Base-by-base conservation (phyloP, 2,888 invertebrate genomes). In the Myathropa florea region DNA sequence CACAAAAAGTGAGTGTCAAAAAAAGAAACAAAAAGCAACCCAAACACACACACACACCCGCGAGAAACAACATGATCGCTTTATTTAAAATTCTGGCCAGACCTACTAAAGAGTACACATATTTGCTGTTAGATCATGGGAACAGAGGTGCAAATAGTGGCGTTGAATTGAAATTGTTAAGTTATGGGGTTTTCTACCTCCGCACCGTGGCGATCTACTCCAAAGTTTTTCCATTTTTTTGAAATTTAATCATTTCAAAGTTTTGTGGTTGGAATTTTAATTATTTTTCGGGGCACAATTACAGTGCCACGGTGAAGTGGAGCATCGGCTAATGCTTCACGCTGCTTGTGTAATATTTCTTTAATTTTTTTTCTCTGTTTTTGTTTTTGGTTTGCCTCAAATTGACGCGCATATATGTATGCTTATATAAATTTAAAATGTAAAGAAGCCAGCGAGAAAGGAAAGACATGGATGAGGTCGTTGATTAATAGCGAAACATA, bases 131-230 rank as follows among this genome's bases (percentile, higher is more conserved):
- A 75, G 73, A 79, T 83, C 63, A 76, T 83, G 83, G 79, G 83
- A 83, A 87, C 75, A 59, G 72, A 78, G 75, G 83, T 83, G 86
- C 83, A 73, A 86, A 86, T 86, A 64, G 79, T 80, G 80, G 79
- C 72, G 72, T 68, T 79, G 83, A 83, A 83, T 87, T 75, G 72
- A 73, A 80, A 83, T 87, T 79, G 78, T 75, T 76, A 83, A 87
- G 83, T 83, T 83, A 83, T 83, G 83, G 83, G 83, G 67, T 73
- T 83, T 80, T 79, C 60, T 77, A 83, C 83, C 73, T 79, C 70
- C 53, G 28, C 36, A 28, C 21, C 14, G 30, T 23, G 68, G 59
- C 73, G 72, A 73, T 73, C 78, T 73, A 75, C 82, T 82, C 57
- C 24, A 23, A 57, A 57, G 57, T 77, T 87, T 87, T 82, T 82